These are phyloP conservation scores for Ophion costatus DNA, from an alignment of 2,888 invertebrate genomes.

Conservation along the genomic window DNA sequence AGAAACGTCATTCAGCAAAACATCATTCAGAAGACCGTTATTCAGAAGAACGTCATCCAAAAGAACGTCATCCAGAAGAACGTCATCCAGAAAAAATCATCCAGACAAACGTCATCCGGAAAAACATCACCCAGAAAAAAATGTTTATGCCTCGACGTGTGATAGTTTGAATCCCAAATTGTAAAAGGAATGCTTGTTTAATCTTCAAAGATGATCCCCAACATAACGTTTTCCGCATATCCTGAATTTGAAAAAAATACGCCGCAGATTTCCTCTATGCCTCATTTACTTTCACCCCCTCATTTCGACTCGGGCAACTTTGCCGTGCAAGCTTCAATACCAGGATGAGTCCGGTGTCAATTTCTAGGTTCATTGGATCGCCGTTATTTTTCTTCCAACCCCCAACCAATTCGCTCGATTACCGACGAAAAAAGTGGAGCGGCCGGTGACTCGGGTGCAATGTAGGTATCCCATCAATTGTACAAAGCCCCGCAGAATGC, in stretches of 20 bases:
- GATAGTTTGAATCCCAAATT: too few relatives aligned
- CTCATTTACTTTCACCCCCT: not conserved
- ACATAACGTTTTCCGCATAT: too few relatives aligned
- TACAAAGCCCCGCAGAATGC: constrained; percentile 40
- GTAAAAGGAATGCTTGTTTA: too few relatives aligned
- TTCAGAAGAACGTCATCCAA: too few relatives aligned
- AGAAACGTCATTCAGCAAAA: too few relatives aligned
- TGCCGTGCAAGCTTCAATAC: not conserved
- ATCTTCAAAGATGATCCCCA: too few relatives aligned
- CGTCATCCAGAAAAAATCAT: too few relatives aligned
- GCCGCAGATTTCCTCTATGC: not conserved
- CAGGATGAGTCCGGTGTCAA: not conserved
- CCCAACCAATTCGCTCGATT: constrained; percentile 19
- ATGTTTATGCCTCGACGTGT: too few relatives aligned
- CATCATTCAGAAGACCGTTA: too few relatives aligned
- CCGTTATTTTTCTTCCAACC: constrained; percentile 10
- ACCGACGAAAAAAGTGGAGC: constrained; percentile 24
- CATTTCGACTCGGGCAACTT: not conserved
- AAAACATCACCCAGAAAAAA: too few relatives aligned
- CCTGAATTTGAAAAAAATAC: not conserved
- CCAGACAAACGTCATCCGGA: too few relatives aligned
- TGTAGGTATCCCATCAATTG: not conserved
- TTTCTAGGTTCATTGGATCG: constrained; percentile 31
- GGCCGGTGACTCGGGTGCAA: constrained; percentile 3
- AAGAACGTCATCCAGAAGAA: too few relatives aligned